Percentiles rank a stretch among this genome's conserved stretches.
phyloP scores from a whole-genome alignment of 2,888 invertebrate species.

The Philhelius pedissequus region DNA sequence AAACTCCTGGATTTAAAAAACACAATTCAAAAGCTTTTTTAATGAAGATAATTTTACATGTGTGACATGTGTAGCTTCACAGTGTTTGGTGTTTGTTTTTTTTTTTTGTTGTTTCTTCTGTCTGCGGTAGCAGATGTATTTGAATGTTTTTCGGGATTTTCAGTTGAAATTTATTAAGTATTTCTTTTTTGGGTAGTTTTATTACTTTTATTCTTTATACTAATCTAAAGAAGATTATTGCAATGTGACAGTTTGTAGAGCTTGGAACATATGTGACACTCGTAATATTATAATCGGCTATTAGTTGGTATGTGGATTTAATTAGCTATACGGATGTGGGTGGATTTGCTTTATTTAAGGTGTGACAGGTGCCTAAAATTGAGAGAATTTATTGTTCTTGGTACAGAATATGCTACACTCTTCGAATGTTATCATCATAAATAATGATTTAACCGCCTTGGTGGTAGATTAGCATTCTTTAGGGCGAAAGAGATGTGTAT shows the following conservation, averaged over 20 bases:
- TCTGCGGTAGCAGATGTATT: conserved; percentile 51
- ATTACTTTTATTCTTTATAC: conserved; percentile 12
- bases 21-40: conserved; percentile 30
- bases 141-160: neutral
- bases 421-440: too few species aligned
- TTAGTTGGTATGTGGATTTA: conserved; percentile 50
- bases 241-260: conserved; percentile 4
- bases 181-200: conserved; percentile 21
- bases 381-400: neutral
- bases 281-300: conserved; percentile 30
- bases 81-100: neutral
- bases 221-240: conserved; percentile 7
- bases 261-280: conserved; percentile 4
- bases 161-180: neutral
- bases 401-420: too few species aligned
- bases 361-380: neutral
- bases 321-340: neutral
- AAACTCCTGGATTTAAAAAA: neutral
- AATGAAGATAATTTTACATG: conserved; percentile 55
- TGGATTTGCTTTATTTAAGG: neutral
- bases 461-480: too few species aligned
- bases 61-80: conserved; percentile 21
- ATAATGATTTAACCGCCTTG: too few species aligned
- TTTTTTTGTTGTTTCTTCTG: neutral
- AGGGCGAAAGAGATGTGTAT: too few species aligned